phyloP scores from a whole-genome alignment of 1,140 invertebrate genomes.

The Parasteatoda tepidariorum region DNA sequence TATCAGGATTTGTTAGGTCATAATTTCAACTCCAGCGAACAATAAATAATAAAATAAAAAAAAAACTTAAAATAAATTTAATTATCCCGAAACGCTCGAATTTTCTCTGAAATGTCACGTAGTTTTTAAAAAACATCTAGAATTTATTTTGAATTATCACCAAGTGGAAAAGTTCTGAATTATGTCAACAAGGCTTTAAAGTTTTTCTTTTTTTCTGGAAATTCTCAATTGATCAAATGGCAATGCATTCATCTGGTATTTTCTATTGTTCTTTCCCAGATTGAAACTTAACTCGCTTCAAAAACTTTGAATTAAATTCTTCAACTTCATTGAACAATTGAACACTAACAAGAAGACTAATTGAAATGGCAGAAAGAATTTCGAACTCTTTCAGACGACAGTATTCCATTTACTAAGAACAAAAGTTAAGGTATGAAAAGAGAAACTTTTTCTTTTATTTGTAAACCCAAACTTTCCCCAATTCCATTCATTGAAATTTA shows the following conservation, averaged over 20 bases:
- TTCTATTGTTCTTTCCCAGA: background rate
- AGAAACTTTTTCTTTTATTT: background rate
- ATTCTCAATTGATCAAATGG: no score
- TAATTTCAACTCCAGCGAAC: no score
- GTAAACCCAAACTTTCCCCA: background rate
- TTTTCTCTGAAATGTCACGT: no score
- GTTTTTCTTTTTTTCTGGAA: no score
- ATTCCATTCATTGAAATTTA: background rate
- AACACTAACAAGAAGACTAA: background rate
- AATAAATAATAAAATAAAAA: no score
- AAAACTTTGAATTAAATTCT: background rate
- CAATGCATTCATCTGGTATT: background rate
- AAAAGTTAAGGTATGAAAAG: background rate
- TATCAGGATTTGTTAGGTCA: no score
- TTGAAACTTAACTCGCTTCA: background rate
- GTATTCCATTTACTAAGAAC: conserved; percentile 3
- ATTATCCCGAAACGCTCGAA: no score
- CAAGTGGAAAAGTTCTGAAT: no score
- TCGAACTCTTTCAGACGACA: background rate
- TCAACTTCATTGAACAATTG: background rate
- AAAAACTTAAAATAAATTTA: no score
- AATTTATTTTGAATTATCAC: no score
- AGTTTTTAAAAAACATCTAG: no score
- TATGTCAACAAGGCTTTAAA: no score
- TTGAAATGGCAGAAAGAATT: background rate